These are phyloP conservation scores for Psylliodes chrysocephalus DNA, from an alignment of 2,888 invertebrate genomes.

Conservation along the genomic window DNA sequence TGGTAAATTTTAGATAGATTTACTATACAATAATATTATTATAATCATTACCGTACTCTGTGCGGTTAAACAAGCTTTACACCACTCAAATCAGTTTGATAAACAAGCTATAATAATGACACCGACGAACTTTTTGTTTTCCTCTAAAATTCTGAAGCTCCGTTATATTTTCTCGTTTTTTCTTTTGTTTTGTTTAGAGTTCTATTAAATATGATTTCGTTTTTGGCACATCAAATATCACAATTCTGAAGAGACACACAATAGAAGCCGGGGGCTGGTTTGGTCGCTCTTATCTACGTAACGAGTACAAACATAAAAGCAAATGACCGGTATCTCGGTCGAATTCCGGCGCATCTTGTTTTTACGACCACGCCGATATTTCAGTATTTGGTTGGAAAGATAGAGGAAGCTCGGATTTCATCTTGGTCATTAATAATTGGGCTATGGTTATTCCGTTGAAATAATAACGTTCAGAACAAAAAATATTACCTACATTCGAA, in stretches of 20 bases:
- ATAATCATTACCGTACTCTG: no score
- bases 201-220: no score
- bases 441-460: neutral
- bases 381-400: conserved; percentile 14
- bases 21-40: no score
- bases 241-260: neutral
- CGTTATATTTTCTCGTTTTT: no score
- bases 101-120: no score
- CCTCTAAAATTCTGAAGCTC: no score
- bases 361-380: conserved; percentile 41
- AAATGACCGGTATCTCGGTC: conserved; percentile 36
- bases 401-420: conserved; percentile 11
- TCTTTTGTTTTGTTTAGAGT: no score
- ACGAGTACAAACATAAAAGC: conserved; percentile 29
- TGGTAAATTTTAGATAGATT: no score
- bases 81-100: no score
- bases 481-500: neutral
- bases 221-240: neutral
- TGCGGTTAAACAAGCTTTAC: no score
- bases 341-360: conserved; percentile 38
- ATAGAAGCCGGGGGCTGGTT: neutral
- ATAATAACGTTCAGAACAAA: neutral
- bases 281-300: conserved; percentile 31
- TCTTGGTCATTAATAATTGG: conserved; percentile 2
- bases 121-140: no score